Evolutionary conservation across 2,888 invertebrate species (phyloP).

Genomic region (Caenorhabditis sp.): DNA sequence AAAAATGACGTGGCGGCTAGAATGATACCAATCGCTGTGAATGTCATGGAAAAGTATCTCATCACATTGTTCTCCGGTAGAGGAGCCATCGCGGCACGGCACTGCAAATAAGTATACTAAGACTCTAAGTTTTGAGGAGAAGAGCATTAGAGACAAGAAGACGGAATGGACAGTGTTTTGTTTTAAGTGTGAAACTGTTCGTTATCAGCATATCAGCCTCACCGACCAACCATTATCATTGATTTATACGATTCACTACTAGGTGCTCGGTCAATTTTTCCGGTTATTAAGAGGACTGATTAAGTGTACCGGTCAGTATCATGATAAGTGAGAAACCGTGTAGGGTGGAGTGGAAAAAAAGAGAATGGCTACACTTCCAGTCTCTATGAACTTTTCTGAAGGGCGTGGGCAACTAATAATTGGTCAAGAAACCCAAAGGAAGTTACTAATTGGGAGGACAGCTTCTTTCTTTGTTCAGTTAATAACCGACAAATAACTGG

Average conservation of each 20-base stretch:
- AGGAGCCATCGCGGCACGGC: conserved; percentile 14
- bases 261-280: conserved; percentile 37
- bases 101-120: conserved; percentile 30
- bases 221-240: conserved; percentile 41
- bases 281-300: conserved; percentile 16
- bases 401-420: conserved; percentile 21
- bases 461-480: conserved; percentile 11
- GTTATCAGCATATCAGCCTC: too few relatives aligned
- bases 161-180: conserved; percentile 31
- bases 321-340: neutral
- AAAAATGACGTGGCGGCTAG: conserved; percentile 38
- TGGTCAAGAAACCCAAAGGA: conserved; percentile 12
- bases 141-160: too few relatives aligned
- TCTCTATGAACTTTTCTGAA: neutral
- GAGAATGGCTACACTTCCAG: neutral
- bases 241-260: conserved; percentile 49
- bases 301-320: neutral
- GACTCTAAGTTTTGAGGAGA: conserved; percentile 4
- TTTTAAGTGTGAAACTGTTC: conserved; percentile 45
- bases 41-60: conserved; percentile 45
- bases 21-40: conserved; percentile 36
- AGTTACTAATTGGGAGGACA: conserved; percentile 23
- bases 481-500: conserved; percentile 12
- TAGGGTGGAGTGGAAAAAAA: neutral
- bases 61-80: conserved; percentile 48